A percentile compares a stretch with the other conserved stretches of the same genome.
phyloP scores from a whole-genome alignment of 1,140 invertebrate genomes.

The Nasonia vitripennis region DNA sequence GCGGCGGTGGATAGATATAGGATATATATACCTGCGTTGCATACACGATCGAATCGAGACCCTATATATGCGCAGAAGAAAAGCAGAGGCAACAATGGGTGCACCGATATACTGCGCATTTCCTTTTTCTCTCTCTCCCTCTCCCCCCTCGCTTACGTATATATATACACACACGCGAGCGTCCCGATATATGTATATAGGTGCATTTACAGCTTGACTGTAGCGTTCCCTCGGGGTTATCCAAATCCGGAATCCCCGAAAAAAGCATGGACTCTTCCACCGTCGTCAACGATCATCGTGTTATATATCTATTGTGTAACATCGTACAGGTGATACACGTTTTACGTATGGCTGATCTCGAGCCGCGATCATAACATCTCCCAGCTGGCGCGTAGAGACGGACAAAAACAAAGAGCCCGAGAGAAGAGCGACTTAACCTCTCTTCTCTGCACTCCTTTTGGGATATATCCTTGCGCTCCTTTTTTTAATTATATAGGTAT shows the following conservation, averaged over 20 bases:
- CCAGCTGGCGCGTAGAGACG: not conserved
- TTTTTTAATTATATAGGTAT: not conserved
- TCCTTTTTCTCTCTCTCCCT: constrained; percentile 14
- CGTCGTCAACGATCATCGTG: too few relatives aligned
- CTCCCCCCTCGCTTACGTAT: not conserved
- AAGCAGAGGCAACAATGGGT: constrained; percentile 14
- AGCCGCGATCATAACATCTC: not conserved
- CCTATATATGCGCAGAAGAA: constrained; percentile 1
- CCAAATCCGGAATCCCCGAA: too few relatives aligned
- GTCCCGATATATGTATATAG: not conserved
- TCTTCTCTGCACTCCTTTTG: not conserved
- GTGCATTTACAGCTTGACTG: not conserved
- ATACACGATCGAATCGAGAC: not conserved
- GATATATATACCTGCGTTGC: too few relatives aligned
- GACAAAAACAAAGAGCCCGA: not conserved
- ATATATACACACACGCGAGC: not conserved
- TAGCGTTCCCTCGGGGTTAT: too few relatives aligned
- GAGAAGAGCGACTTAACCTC: not conserved
- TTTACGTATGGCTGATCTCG: not conserved
- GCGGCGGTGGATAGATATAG: too few relatives aligned
- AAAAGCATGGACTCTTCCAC: too few relatives aligned
- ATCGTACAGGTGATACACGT: too few relatives aligned
- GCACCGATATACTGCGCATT: constrained; percentile 19
- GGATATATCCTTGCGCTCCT: not conserved
- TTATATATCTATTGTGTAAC: too few relatives aligned